These are phyloP conservation scores for Leucophenga montana DNA, from an alignment of 2,888 invertebrate genomes.

Conservation along the genomic window DNA sequence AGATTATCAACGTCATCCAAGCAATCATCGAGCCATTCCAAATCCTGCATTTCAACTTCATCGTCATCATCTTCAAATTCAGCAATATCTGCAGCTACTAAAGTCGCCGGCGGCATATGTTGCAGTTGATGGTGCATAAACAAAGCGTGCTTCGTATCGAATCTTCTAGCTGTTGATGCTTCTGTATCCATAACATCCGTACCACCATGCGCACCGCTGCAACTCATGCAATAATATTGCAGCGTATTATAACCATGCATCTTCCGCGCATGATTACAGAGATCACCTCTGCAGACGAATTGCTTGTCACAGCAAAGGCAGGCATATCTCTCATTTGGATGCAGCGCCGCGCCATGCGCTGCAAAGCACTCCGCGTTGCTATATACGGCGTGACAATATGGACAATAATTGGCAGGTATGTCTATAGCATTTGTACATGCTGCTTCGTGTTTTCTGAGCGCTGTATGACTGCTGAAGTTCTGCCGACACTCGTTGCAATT, in stretches of 20 bases:
- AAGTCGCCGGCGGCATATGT: neutral
- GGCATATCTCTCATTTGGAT: conserved; percentile 2
- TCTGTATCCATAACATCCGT: neutral
- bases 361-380: conserved; percentile 18
- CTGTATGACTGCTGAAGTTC: neutral
- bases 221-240: conserved; percentile 4
- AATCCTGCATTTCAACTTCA: conserved; percentile 19
- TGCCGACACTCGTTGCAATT: conserved; percentile 1
- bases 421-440: neutral
- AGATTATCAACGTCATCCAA: neutral
- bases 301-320: conserved; percentile 7
- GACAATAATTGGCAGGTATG: neutral
- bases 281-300: neutral
- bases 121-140: neutral
- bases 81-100: neutral
- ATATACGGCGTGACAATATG: neutral
- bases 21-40: conserved; percentile 17
- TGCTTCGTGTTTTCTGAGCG: neutral
- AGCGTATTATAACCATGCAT: neutral
- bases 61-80: conserved; percentile 3
- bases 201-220: no score
- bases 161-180: neutral
- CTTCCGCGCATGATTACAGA: neutral
- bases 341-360: neutral
- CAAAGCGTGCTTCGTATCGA: neutral